Base-by-base conservation (phyloP, 2,113 vertebrate genomes). In the Sisor rabdophorus region DNA sequence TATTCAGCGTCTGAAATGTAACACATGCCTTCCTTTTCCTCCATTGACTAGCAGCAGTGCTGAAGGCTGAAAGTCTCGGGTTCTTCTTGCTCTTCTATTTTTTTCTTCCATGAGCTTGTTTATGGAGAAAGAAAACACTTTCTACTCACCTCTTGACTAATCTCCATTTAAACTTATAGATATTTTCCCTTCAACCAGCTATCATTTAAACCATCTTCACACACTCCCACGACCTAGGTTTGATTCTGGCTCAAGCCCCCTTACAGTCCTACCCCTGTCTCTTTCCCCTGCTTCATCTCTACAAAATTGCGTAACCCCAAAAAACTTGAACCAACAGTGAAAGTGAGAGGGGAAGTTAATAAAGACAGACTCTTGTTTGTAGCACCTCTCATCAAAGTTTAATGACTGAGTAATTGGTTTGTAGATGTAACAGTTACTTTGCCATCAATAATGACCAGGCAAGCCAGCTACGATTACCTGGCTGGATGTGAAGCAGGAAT, bases 391-490 rank as follows among this genome's bases (percentile, higher is more conserved):
- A 91, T 93, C 84, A 87, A 92, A 89, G 88, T 88, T 93, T 91
- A 88, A 93, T 88, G 86, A 87, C 72, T 86, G 89, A 93, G 91
- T 92, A 92, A 93, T 93, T 93, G 91, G 88, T 93, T 92, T 89
- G 90, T 92, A 92, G 91, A 91, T 84, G 89, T 91, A 91, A 92
- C 89, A 90, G 89, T 91, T 91, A 91, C 89, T 84, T 83, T 82
- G 87, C 88, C 89, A 91, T 92, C 90, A 89, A 90, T 92, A 92
- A 92, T 89, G 90, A 84, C 79, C 87, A 84, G 73, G 20, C 78
- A 70, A 82, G 85, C 50, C 63, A 88, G 87, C 71, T 92, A 82
- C 86, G 60, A 85, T 93, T 92, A 88, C 92, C 64, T 82, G 71
- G 73, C 75, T 2, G 55, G 86, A 85, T 85, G 86, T 86, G 86